Conservation (phyloP, 2,888 invertebrate species). For the Agriopis marginaria region DNA sequence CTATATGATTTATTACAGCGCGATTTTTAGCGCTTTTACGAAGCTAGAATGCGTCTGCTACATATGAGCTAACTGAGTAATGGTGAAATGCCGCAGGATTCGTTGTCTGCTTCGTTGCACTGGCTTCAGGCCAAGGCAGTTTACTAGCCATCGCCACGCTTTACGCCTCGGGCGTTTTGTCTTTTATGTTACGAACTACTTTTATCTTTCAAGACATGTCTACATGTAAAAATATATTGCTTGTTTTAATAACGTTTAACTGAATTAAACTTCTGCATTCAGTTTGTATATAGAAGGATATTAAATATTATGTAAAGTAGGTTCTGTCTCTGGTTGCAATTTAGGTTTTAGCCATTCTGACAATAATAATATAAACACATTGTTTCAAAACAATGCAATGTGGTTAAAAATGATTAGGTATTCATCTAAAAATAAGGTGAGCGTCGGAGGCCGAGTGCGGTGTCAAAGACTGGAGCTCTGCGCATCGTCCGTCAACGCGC, state of each 20-base stretch:
- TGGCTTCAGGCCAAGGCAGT: slow-evolving; percentile 45
- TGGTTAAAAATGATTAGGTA: slow-evolving; percentile 48
- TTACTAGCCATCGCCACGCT: slow-evolving; percentile 30
- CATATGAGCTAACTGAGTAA: slow-evolving; percentile 32
- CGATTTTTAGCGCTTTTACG: neutral
- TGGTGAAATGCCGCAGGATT: slow-evolving; percentile 35
- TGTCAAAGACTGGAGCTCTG: slow-evolving; percentile 79
- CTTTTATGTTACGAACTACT: slow-evolving; percentile 25
- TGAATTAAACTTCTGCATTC: neutral
- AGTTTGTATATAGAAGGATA: neutral
- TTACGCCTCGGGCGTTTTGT: slow-evolving; percentile 24
- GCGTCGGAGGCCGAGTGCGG: slow-evolving; percentile 66
- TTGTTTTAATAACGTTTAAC: slow-evolving; percentile 23
- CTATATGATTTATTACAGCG: neutral
- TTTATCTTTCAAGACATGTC: slow-evolving; percentile 33
- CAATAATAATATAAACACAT: neutral
- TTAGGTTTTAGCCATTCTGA: neutral
- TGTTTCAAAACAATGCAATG: slow-evolving; percentile 55
- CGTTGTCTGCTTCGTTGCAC: slow-evolving; percentile 35
- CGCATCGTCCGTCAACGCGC: slow-evolving; percentile 74
- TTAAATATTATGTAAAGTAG: neutral
- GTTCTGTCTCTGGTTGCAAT: too few relatives aligned
- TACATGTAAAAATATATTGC: slow-evolving; percentile 13
- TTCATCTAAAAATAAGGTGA: slow-evolving; percentile 67
- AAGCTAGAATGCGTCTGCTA: slow-evolving; percentile 25